Conservation (phyloP, 1,140 invertebrate species). For the Zaprionus kolodkinae region DNA sequence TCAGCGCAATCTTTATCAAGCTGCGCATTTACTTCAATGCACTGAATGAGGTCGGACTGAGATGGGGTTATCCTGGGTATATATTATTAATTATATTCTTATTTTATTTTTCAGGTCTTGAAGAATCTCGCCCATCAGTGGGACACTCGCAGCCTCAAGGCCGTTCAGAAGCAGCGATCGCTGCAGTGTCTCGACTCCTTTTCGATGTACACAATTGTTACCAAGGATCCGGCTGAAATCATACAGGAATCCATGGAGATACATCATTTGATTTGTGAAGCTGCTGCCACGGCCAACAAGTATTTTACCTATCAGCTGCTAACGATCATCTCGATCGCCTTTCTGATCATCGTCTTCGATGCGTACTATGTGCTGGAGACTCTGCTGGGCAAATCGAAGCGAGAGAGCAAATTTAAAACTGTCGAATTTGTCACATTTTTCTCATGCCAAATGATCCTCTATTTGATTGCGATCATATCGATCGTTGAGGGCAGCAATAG, state of each 20-base stretch:
- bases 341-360: slow-evolving; percentile 83
- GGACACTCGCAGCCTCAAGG: slow-evolving; percentile 66
- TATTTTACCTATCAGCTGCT: slow-evolving; percentile 82
- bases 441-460: slow-evolving; percentile 81
- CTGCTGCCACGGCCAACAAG: slow-evolving; percentile 81
- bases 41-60: slow-evolving; percentile 55
- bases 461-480: slow-evolving; percentile 79
- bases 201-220: slow-evolving; percentile 82
- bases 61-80: too few species aligned
- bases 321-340: slow-evolving; percentile 81
- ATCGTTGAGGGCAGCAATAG: slow-evolving; percentile 82
- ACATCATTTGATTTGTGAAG: slow-evolving; percentile 81
- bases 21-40: slow-evolving; percentile 57
- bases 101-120: slow-evolving; percentile 57
- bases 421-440: slow-evolving; percentile 82
- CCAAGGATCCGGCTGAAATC: slow-evolving; percentile 76
- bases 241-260: slow-evolving; percentile 84
- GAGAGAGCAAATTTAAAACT: slow-evolving; percentile 80
- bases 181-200: slow-evolving; percentile 77
- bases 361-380: slow-evolving; percentile 83
- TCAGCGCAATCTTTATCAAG: slow-evolving; percentile 51
- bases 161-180: slow-evolving; percentile 71
- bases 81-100: neutral
- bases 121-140: slow-evolving; percentile 79
- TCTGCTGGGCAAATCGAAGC: slow-evolving; percentile 75